A percentile compares a stretch with the other conserved stretches of the same genome.
Evolutionary conservation across 2,113 vertebrate species (phyloP).

Genomic region (Pongo pygmaeus): DNA sequence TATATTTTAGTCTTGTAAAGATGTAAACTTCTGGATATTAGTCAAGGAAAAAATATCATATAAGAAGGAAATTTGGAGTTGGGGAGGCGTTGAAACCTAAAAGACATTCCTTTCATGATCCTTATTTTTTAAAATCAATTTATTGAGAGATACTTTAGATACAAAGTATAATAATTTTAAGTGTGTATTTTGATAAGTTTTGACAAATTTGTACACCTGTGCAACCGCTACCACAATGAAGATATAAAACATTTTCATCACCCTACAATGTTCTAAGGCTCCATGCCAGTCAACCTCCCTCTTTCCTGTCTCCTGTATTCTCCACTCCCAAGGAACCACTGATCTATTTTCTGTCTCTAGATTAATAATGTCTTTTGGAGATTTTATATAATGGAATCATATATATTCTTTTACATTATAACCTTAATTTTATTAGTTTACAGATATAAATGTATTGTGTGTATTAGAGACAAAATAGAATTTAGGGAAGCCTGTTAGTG

Average conservation of each 20-base stretch:
- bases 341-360: neutral
- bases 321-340: neutral
- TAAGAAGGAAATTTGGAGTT: neutral
- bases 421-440: neutral
- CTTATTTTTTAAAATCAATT: neutral
- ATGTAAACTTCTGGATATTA: conserved; percentile 26
- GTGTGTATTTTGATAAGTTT: neutral
- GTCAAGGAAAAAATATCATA: neutral
- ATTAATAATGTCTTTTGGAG: neutral
- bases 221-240: neutral
- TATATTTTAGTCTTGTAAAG: neutral
- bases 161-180: neutral
- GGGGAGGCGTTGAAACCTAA: neutral
- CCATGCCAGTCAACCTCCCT: neutral
- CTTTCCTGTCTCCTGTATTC: neutral
- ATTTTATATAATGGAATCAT: neutral
- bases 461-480: neutral
- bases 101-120: neutral
- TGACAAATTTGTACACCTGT: neutral
- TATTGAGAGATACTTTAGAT: neutral
- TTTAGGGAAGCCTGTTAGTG: neutral
- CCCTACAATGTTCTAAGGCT: neutral
- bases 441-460: neutral
- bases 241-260: neutral
- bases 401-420: neutral